A percentile compares a stretch with the other conserved stretches of the same genome.
phyloP scores from a whole-genome alignment of 2,797 vertebrate species.

The Merluccius polli region DNA sequence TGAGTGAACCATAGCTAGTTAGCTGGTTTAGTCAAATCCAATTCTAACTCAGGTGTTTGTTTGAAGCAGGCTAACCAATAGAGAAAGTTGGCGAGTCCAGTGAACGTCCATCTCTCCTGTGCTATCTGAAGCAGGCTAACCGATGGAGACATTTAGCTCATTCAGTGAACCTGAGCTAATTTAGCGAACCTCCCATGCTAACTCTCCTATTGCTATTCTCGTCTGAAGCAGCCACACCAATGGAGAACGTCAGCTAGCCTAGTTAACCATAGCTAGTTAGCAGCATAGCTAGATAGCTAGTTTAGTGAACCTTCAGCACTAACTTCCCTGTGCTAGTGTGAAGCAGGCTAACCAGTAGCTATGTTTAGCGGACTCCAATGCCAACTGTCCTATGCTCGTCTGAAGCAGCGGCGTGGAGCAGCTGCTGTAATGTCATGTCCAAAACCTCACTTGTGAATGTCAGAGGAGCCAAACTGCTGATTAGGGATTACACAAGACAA shows the following conservation, averaged over 20 bases:
- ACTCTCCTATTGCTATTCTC: too few species aligned
- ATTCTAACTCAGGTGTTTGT: too few species aligned
- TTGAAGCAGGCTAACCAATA: too few species aligned
- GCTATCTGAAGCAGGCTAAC: too few species aligned
- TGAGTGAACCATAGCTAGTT: not conserved
- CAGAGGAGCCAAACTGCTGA: slow-evolving; percentile 4
- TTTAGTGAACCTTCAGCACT: not conserved
- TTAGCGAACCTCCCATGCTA: too few species aligned
- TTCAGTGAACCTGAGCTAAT: too few species aligned
- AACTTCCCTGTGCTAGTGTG: not conserved
- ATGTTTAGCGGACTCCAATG: not conserved
- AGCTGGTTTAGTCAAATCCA: too few species aligned
- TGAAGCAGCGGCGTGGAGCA: not conserved
- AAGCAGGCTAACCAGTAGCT: not conserved
- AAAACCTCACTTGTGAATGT: slow-evolving; percentile 2
- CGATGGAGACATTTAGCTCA: too few species aligned
- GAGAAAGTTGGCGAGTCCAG: too few species aligned
- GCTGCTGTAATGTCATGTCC: not conserved
- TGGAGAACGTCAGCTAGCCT: not conserved
- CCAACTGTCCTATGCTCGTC: not conserved
- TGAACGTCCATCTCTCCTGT: too few species aligned
- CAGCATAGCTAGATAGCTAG: not conserved
- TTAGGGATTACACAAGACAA: not conserved
- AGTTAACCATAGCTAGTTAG: not conserved
- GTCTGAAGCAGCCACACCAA: too few species aligned